These are phyloP conservation scores for Diadophis punctatus DNA, from an alignment of 2,113 vertebrate species.

Conservation along the genomic window DNA sequence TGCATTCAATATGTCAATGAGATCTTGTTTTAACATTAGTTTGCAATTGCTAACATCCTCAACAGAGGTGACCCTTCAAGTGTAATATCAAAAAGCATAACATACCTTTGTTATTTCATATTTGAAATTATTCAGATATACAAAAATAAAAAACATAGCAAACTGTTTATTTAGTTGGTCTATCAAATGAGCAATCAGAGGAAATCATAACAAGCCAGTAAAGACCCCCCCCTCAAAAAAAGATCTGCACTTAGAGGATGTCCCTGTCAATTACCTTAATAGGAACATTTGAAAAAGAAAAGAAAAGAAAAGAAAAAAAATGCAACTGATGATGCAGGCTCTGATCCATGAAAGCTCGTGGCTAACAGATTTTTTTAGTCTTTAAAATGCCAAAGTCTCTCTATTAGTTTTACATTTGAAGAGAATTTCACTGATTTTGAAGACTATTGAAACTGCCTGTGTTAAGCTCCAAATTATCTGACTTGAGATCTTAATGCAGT, in stretches of 20 bases:
- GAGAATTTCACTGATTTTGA: neutral
- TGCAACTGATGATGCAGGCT: neutral
- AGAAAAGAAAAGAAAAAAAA: neutral
- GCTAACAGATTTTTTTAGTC: neutral
- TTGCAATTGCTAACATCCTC: conserved; percentile 29
- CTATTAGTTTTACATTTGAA: neutral
- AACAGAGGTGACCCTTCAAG: neutral
- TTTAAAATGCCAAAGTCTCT: neutral
- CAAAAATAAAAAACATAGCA: neutral
- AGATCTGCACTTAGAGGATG: neutral
- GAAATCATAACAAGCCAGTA: neutral
- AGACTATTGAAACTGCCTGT: neutral
- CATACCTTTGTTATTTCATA: neutral
- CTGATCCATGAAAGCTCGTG: neutral
- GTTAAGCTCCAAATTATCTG: neutral
- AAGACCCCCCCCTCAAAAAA: neutral
- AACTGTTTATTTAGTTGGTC: neutral
- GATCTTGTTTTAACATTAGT: conserved; percentile 19
- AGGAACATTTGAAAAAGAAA: neutral
- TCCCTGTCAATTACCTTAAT: neutral
- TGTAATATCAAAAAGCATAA: neutral
- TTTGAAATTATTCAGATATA: neutral
- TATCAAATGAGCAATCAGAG: neutral
- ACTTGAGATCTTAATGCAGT: neutral
- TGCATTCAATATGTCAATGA: conserved; percentile 1